Evolutionary conservation across 2,888 invertebrate species (phyloP).

Genomic region (Synergus gifuensis): DNA sequence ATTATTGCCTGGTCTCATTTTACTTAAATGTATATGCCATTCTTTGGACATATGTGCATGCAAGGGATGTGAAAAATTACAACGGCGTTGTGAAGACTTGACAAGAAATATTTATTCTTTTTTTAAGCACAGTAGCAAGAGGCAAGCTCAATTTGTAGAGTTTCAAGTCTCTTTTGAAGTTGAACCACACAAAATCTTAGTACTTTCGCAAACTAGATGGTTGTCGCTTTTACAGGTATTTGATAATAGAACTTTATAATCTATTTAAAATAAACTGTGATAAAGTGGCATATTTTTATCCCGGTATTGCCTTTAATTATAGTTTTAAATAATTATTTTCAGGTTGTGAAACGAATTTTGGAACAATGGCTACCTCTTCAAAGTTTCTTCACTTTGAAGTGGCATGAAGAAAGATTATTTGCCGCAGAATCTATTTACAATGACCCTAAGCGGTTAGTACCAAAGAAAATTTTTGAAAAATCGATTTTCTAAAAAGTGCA

Average conservation of each 20-base stretch:
- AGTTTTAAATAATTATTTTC: slow-evolving; percentile 38
- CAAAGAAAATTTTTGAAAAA: no score
- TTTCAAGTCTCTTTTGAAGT: slow-evolving; percentile 54
- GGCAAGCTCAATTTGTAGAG: slow-evolving; percentile 2
- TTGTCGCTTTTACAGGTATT: slow-evolving; percentile 57
- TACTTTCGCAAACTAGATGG: slow-evolving; percentile 65
- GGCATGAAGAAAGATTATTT: slow-evolving; percentile 42
- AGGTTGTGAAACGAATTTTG: slow-evolving; percentile 50
- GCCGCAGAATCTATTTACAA: slow-evolving; percentile 45
- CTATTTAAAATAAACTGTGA: not conserved
- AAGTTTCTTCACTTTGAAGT: slow-evolving; percentile 40
- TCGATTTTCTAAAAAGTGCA: no score
- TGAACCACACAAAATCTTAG: slow-evolving; percentile 63
- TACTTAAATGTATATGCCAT: slow-evolving; percentile 66
- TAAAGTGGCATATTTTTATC: not conserved
- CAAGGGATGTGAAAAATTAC: slow-evolving; percentile 62
- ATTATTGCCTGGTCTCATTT: not conserved
- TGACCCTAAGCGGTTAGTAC: no score
- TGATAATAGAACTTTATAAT: not conserved
- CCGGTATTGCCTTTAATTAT: not conserved
- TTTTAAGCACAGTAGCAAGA: not conserved
- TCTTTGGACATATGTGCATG: slow-evolving; percentile 64
- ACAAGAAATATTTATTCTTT: slow-evolving; percentile 9
- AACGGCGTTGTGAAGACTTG: slow-evolving; percentile 44
- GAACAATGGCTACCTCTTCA: slow-evolving; percentile 46